phyloP scores from a whole-genome alignment of 2,113 vertebrate species.

The Embiotoca jacksoni region DNA sequence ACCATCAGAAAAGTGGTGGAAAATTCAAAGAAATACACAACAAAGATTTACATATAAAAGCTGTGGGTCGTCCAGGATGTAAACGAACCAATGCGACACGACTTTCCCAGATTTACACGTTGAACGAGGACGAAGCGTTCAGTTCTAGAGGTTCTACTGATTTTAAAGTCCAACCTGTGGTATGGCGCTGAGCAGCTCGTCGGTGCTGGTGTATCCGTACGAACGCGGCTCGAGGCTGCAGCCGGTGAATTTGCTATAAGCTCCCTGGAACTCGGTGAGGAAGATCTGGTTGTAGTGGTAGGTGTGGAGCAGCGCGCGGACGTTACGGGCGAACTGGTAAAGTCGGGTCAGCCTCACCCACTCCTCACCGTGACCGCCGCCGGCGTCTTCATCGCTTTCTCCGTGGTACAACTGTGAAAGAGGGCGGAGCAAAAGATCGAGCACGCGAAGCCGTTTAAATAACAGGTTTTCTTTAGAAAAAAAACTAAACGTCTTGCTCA shows the following conservation, averaged over 20 bases:
- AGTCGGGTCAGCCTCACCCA: slow-evolving; percentile 91
- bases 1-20: not conserved
- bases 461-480: no score
- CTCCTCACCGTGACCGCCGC: slow-evolving; percentile 73
- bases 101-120: no score
- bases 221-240: slow-evolving; percentile 87
- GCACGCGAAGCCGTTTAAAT: not conserved
- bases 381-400: slow-evolving; percentile 62
- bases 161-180: slow-evolving; percentile 87
- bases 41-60: no score
- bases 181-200: slow-evolving; percentile 93
- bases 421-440: not conserved
- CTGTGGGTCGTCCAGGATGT: no score
- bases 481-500: slow-evolving; percentile 44
- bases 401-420: slow-evolving; percentile 86
- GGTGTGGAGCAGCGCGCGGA: slow-evolving; percentile 93
- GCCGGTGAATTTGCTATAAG: slow-evolving; percentile 93
- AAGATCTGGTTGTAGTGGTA: slow-evolving; percentile 99
- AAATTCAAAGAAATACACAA: not conserved
- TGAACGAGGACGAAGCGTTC: no score
- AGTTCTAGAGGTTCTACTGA: not conserved
- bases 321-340: slow-evolving; percentile 93
- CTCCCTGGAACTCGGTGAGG: slow-evolving; percentile 91
- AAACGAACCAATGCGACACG: no score
- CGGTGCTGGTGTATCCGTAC: slow-evolving; percentile 89